Evolutionary conservation across 2,888 invertebrate genomes (phyloP).

Genomic region (Melanargia galathea): DNA sequence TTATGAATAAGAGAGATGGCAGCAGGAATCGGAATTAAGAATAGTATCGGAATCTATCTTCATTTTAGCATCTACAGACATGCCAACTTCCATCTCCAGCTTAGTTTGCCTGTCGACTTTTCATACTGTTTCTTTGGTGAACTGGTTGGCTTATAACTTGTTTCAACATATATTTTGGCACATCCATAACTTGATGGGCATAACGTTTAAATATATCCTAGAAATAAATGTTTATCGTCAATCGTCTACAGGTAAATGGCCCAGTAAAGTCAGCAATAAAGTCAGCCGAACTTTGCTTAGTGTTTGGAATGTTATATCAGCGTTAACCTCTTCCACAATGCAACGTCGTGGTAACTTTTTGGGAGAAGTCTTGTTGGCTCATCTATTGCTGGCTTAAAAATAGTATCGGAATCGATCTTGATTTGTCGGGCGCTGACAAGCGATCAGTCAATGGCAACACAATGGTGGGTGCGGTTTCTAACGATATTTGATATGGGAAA

Average conservation of each 20-base stretch:
- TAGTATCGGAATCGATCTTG: constrained; percentile 75
- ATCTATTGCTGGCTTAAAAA: neutral
- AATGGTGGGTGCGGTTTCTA: constrained; percentile 67
- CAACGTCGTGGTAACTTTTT: too few species aligned
- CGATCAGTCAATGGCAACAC: constrained; percentile 65
- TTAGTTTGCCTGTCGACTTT: neutral
- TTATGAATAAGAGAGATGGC: constrained; percentile 46
- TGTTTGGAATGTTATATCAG: too few species aligned
- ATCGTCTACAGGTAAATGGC: too few species aligned
- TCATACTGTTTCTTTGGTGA: neutral
- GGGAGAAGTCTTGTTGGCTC: neutral
- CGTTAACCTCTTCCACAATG: too few species aligned
- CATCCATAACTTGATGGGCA: neutral
- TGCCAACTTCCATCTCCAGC: neutral
- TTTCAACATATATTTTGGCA: neutral
- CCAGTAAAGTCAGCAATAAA: too few species aligned
- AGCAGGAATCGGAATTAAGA: constrained; percentile 65
- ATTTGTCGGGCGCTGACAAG: constrained; percentile 75
- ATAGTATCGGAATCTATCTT: constrained; percentile 74
- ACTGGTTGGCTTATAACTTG: neutral
- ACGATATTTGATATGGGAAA: constrained; percentile 61
- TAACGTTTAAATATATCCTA: too few species aligned
- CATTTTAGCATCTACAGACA: constrained; percentile 50
- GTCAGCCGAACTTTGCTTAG: too few species aligned
- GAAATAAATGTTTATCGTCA: too few species aligned